Base-by-base conservation (phyloP, 2,797 vertebrate species). In the Channa striata region DNA sequence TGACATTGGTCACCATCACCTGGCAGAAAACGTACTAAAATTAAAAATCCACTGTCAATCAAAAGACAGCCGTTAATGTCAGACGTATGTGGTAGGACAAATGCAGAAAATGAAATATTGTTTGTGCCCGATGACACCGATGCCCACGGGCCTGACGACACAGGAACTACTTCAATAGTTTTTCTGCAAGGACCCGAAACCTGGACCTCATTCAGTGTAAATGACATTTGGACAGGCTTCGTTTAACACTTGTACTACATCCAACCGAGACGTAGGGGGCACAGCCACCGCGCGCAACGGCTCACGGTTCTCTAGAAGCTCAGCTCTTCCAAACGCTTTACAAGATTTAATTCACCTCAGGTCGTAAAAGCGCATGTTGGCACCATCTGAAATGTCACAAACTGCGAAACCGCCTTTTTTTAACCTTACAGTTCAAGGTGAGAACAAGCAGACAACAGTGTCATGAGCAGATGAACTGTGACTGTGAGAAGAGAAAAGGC, bases 1-100 rank as follows among this genome's bases (percentile, higher is more conserved):
- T 99, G 71, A 99, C 97, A 5, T 99, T 99, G 67, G 97, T 99
- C 86, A 99, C 98, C 98, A 99, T 99, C 75, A 99, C 98, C 97
- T 99, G 82, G 17, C 20, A 34, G 37, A 52, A 72, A 39, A 69
- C 53, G 69, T 34, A 36, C 9, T 34, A 71, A 6, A 30, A 4
- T 3, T 30, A 30, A 30, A 30, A 30, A 30, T 30, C 2, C 25
- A 30, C 25, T 6, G 25, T 30, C 25, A 30, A 30, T 30, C 25
- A 30, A 30, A 30, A 30, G 25, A 4, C 25, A 30, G 25, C 4
- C 6, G 25, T 37, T 36, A 8, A 37, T 37, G 36, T 37, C 6
- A 8, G 8, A 5, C 1, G 36, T 37, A 37, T 9, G 6, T 37
- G 2, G 8, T 37, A 8, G 36, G 25, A 6, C 11, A 13, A 40